Percentiles rank a stretch among this genome's conserved stretches.
Evolutionary conservation across 2,113 vertebrate genomes (phyloP).

Genomic region (Arvicanthis niloticus): DNA sequence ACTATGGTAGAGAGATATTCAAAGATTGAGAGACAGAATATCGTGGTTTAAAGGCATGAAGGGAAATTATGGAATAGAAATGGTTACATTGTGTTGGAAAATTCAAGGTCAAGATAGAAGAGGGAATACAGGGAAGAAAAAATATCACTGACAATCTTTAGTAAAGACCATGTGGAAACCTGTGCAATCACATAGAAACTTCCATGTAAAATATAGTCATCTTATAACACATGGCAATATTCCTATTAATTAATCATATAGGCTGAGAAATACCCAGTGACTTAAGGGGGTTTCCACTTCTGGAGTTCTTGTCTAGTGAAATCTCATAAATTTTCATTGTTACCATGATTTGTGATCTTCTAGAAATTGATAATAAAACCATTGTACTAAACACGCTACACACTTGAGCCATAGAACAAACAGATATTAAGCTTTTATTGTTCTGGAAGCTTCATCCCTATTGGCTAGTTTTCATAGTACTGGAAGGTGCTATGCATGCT

Average conservation of each 20-base stretch:
- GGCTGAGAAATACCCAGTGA: not conserved
- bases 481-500: not conserved
- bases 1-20: not conserved
- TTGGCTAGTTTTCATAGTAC: not conserved
- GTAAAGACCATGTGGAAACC: not conserved
- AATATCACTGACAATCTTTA: not conserved
- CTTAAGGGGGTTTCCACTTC: not conserved
- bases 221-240: not conserved
- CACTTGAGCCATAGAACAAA: not conserved
- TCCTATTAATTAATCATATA: not conserved
- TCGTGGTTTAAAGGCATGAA: not conserved
- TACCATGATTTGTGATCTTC: not conserved
- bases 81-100: not conserved
- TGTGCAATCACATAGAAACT: not conserved
- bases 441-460: not conserved
- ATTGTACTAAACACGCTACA: not conserved
- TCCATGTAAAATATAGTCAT: not conserved
- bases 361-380: not conserved
- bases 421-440: not conserved
- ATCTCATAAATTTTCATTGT: not conserved
- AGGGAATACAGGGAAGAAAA: not conserved
- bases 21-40: not conserved
- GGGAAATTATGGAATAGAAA: not conserved
- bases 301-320: not conserved
- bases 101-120: not conserved